Percentiles rank a stretch among this genome's conserved stretches.
These are phyloP conservation scores for Oplegnathus fasciatus DNA, from an alignment of 2,113 vertebrate species.

Conservation along the genomic window DNA sequence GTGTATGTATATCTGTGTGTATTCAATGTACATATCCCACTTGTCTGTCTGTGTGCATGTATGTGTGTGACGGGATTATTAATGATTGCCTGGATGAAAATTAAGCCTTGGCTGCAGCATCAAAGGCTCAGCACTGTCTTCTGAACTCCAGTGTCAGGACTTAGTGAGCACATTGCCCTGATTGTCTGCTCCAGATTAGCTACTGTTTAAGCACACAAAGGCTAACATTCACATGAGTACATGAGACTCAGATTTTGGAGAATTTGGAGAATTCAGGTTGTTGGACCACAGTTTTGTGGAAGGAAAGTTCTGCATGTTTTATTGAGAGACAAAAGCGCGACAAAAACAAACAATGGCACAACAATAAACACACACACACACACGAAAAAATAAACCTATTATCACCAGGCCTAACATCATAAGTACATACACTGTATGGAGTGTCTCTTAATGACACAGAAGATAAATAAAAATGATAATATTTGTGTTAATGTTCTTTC, in stretches of 20 bases:
- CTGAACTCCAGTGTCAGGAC: not conserved
- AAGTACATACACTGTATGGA: too few species aligned
- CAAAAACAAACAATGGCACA: not conserved
- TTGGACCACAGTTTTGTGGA: not conserved
- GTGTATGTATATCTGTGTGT: not conserved
- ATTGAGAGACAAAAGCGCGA: not conserved
- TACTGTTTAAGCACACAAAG: not conserved
- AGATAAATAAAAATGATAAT: too few species aligned
- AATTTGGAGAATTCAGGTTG: not conserved
- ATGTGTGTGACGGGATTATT: conserved; percentile 25
- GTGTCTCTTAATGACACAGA: too few species aligned
- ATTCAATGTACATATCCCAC: not conserved
- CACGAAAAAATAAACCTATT: not conserved
- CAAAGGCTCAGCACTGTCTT: conserved; percentile 21
- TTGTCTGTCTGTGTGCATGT: not conserved
- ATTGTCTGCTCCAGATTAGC: conserved; percentile 30
- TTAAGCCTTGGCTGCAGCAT: conserved; percentile 12
- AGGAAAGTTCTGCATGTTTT: not conserved
- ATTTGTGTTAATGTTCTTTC: too few species aligned
- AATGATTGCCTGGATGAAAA: conserved; percentile 34
- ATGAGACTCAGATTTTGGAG: conserved; percentile 1
- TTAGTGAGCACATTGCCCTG: not conserved
- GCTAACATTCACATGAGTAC: not conserved
- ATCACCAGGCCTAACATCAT: too few species aligned
- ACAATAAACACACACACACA: not conserved